Conservation (phyloP, 2,888 invertebrate genomes). For the Tenthredo mesomela region DNA sequence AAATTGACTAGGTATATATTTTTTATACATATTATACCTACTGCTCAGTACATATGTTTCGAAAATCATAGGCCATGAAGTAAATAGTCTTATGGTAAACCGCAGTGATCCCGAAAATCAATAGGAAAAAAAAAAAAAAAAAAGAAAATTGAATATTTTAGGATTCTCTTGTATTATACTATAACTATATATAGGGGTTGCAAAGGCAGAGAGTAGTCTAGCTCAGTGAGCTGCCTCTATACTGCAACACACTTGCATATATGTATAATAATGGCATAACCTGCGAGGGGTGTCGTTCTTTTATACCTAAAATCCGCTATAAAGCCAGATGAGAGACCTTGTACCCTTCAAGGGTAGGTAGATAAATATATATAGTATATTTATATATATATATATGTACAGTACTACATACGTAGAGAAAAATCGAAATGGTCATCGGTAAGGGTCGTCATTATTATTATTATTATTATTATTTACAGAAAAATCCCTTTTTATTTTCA, state of each 20-base stretch:
- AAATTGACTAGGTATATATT: not conserved
- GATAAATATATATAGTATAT: not conserved
- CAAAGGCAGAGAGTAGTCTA: too few species aligned
- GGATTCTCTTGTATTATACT: not conserved
- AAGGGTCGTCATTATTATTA: not conserved
- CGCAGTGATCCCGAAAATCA: slow-evolving; percentile 25
- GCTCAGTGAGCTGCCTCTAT: slow-evolving; percentile 38
- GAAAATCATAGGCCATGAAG: not conserved
- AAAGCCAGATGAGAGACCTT: not conserved
- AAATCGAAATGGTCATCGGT: slow-evolving; percentile 29
- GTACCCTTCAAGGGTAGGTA: slow-evolving; percentile 4
- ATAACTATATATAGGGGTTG: not conserved
- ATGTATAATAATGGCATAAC: slow-evolving; percentile 73
- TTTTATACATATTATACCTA: too few species aligned
- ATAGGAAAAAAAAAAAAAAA: not conserved
- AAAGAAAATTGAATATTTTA: slow-evolving; percentile 15
- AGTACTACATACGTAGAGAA: not conserved
- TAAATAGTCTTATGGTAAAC: not conserved
- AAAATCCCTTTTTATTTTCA: not conserved
- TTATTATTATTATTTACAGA: not conserved
- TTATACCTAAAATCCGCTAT: slow-evolving; percentile 25
- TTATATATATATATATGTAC: not conserved
- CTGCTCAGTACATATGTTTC: not conserved
- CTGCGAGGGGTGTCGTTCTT: slow-evolving; percentile 68
- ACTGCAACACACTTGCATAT: slow-evolving; percentile 71